Evolutionary conservation across 2,113 vertebrate species (phyloP), one percentile per base, ranked within the genome.

Genomic region (Crotalus helleri): DNA sequence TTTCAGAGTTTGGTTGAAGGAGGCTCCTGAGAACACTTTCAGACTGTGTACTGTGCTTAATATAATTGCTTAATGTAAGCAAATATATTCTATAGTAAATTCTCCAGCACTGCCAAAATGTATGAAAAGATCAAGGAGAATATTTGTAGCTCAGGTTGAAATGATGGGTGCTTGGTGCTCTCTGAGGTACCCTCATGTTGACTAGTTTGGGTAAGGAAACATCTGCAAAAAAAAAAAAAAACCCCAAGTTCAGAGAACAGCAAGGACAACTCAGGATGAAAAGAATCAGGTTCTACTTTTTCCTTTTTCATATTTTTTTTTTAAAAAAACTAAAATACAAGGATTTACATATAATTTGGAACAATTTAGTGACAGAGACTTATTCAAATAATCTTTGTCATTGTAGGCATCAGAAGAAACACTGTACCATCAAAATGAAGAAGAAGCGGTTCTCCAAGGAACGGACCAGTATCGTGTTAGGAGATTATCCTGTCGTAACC

Each of bases 391-490:
- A 64, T 0, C 3, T 9, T 0, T 29, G 12, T 92, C 93, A 17
- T 91, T 46, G 1, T 92, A 99, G 99, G 98, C 97, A 93, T 98
- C 98, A 5, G 98, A 98, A 95, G 98, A 99, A 94, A 96, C 96
- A n/a, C 94, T 98, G 0, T 98, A 98, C 92, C 98, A 97, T 89
- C 95, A 90, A 33, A 94, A 95, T 85, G 98, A 98, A 49, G 98
- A 98, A 2, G 97, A 98, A 49, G 97, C 96, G 7, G 88, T 97
- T 13, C 93, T 97, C 24, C 97, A 97, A 54, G 98, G 97, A 95
- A 97, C 98, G 98, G 99, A 99, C 89, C 98, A 98, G 33, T 99
- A 98, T 92, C 95, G 98, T 6, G 98, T 99, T 0, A 97, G 98
- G 44, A 98, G 99, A 94, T 98, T 98, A n/a, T 99, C 99, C 0